Conservation (phyloP, 2,113 vertebrate genomes). For the Thunnus thynnus region DNA sequence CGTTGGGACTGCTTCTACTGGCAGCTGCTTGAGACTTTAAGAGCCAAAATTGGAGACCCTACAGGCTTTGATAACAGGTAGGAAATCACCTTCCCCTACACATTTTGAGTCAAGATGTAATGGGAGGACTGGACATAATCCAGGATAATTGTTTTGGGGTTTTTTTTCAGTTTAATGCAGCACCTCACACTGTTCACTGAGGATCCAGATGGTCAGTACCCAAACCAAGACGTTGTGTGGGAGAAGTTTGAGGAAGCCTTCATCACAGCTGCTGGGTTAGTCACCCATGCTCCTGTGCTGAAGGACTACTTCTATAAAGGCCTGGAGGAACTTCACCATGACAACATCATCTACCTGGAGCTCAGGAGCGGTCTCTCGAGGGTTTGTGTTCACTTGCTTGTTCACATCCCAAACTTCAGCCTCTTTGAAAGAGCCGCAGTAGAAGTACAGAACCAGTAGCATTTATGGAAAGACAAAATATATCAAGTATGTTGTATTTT, state of each 20-base stretch:
- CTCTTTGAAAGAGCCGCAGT: not conserved
- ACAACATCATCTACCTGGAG: conserved; percentile 91
- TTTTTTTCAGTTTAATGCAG: conserved; percentile 86
- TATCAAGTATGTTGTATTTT: not conserved
- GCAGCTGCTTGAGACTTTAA: conserved; percentile 85
- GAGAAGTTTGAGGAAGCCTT: conserved; percentile 89
- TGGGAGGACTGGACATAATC: not conserved
- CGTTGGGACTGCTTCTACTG: conserved; percentile 85
- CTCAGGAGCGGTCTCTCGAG: conserved; percentile 86
- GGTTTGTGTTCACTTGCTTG: conserved; percentile 74
- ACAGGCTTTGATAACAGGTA: conserved; percentile 87
- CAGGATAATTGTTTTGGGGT: conserved; percentile 30
- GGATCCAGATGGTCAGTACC: conserved; percentile 86
- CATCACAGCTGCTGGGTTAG: conserved; percentile 83
- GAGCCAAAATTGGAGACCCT: conserved; percentile 76
- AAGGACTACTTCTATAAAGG: conserved; percentile 89
- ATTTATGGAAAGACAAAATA: too few relatives aligned
- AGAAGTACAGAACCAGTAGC: not conserved
- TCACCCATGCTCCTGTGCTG: conserved; percentile 90
- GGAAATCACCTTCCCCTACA: not conserved
- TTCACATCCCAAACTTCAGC: not conserved
- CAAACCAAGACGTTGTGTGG: conserved; percentile 87
- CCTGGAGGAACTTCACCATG: conserved; percentile 87
- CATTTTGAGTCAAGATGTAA: not conserved
- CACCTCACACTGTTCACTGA: conserved; percentile 90